Base-by-base conservation (phyloP, 2,888 invertebrate species). In the Octodonta nipae region DNA sequence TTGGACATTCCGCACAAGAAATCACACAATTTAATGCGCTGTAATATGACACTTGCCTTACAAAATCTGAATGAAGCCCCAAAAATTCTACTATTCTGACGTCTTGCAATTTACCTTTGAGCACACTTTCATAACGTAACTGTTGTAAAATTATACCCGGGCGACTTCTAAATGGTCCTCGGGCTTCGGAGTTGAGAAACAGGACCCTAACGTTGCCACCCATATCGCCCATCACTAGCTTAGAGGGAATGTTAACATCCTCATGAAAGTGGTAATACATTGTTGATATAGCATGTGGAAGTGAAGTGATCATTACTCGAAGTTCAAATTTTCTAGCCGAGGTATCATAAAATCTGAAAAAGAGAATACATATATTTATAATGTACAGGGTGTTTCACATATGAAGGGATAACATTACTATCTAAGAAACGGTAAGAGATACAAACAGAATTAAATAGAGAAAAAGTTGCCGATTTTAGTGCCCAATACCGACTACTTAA, bases 321-420 rank as follows among this genome's bases (percentile, higher is more conserved):
- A 82, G 63, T 24, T 75, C 73, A 56, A 84, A 84, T 33, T 77
- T 79, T 35, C 72, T 72, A 4, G 77, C 80, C 12, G 75, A 74
- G 27, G 76, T 75, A 55, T 86, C 85, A 52, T 86, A 87, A 59
- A 87, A 83, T 26, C 48, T 40, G n/a, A n/a, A n/a, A n/a, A n/a
- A n/a, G n/a, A n/a, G n/a, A n/a, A n/a, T n/a, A n/a, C n/a, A n/a
- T n/a, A n/a, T n/a, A n/a, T n/a, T n/a, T n/a, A n/a, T n/a, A n/a
- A n/a, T n/a, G n/a, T n/a, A 32, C 7, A 11, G 7, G n/a, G n/a
- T n/a, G n/a, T n/a, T n/a, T n/a, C n/a, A n/a, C n/a, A n/a, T n/a
- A n/a, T n/a, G n/a, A n/a, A n/a, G n/a, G n/a, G n/a, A n/a, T n/a
- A n/a, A n/a, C n/a, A n/a, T n/a, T n/a, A n/a, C n/a, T n/a, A n/a